Evolutionary conservation across 35 echinoderm and acorn worm species (phyloP), one percentile per base, ranked within the genome.

Genomic region (Lytechinus variegatus): DNA sequence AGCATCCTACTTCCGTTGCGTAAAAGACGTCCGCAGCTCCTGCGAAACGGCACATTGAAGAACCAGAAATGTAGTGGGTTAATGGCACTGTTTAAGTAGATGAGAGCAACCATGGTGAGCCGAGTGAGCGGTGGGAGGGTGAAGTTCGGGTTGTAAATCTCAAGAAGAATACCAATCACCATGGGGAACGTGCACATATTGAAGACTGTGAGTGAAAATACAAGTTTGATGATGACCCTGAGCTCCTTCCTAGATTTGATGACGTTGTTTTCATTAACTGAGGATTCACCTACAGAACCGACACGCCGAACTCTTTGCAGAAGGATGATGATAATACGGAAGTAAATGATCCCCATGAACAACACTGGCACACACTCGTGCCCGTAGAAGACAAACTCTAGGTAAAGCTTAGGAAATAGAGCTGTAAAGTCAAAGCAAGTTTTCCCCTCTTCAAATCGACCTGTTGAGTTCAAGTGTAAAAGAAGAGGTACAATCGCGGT

Each of bases 41-140:
- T 93, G 9, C 92, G 92, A n/a, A 93, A 93, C 92, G 55, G 92
- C 27, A 27, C 12, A 9, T 93, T 93, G 52, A 54, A 53, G 92
- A 93, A 93, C 92, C 92, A 93, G 54, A 53, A 93, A 11, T 56
- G 54, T 3, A 57, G 19, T 16, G 92, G 92, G 27, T 93, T 93
- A 54, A 93, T 93, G 27, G 92, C 92, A 27, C 92, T 93, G 92
- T 93, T 93, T 19, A 93, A 44, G 53, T 93, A 93, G 8, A n/a
- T 55, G 28, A 93, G 53, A 27, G 55, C 92, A 54, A 57, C 55
- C n/a, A 93, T 28, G 54, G 27, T 28, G n/a, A 57, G 53, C 29
- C 92, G 92, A 57, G 53, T 54, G 52, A 93, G 10, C 29, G 92
- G 53, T 4, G 52, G 9, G 14, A 93, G 55, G 11, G 11, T 93